Evolutionary conservation across 2,797 vertebrate species (phyloP), one percentile per base, ranked within the genome.

Genomic region (Crenuchus spilurus): DNA sequence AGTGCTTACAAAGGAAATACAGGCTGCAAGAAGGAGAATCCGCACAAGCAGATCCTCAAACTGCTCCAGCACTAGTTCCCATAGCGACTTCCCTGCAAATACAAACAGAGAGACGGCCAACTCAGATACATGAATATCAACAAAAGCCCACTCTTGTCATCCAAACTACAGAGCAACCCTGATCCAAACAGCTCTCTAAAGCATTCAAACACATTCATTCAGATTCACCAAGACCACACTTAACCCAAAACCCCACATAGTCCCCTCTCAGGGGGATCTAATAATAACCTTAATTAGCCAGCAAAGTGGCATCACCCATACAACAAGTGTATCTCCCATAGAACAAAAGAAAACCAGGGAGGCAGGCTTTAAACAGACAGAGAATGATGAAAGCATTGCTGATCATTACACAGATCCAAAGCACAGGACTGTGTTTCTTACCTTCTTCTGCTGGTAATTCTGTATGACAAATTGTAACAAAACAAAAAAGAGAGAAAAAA

Each of bases 21-120:
- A 93, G 2, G 93, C 93, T 2, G 93, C 93, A 72, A 94, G 84
- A 64, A 94, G 89, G 66, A 94, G 72, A 67, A 94, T 94, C 66
- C 93, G 87, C 55, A 94, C 93, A 70, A 94, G 83, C 65, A 94
- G 84, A 84, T 94, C 93, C 81, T 94, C 93, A 81, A 94, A 94
- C 86, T 94, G 93, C 58, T 94, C 93, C 72, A 94, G 48, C 46
- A 94, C 88, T 73, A 94, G 85, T 76, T 88, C 88, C 92, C 92
- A 94, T 0, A 94, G 89, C 0, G 92, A 94, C 80, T 94, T 93
- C 20, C 93, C 93, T 94, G 82, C 55, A 85, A 62, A 49, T 16
- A 46, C 24, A 80, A 11, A 75, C 39, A 42, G 4, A 74, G n/a
- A 68, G 10, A 24, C 31, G 20, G 28, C 11, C 7, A 20, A 13